These are phyloP conservation scores for Azorinus chamasolen DNA, from an alignment of 2,888 invertebrate genomes.

Conservation along the genomic window DNA sequence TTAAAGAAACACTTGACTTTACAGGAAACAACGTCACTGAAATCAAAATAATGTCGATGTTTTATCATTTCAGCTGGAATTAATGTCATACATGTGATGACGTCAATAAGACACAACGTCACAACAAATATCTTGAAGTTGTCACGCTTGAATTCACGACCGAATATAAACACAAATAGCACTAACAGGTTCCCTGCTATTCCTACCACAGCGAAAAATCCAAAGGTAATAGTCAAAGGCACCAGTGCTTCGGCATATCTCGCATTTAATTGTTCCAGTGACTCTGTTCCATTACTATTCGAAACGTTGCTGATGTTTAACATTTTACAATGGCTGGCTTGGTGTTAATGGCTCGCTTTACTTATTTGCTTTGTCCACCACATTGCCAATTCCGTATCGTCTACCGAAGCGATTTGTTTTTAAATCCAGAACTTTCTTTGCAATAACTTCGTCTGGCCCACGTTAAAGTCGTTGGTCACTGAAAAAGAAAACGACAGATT, in stretches of 20 bases:
- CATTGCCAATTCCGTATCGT: too few species aligned
- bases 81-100: conserved; percentile 53
- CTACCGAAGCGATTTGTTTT: too few species aligned
- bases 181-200: conserved; percentile 51
- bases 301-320: too few species aligned
- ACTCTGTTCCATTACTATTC: conserved; percentile 27
- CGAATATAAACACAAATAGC: conserved; percentile 47
- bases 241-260: conserved; percentile 43
- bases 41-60: conserved; percentile 55
- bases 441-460: too few species aligned
- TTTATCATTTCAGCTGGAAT: conserved; percentile 60
- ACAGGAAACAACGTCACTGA: conserved; percentile 39
- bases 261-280: conserved; percentile 39
- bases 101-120: conserved; percentile 50
- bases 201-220: conserved; percentile 46
- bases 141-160: conserved; percentile 47
- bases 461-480: too few species aligned
- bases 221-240: conserved; percentile 54
- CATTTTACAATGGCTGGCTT: too few species aligned
- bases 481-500: too few species aligned
- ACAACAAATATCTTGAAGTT: conserved; percentile 60
- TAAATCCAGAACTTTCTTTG: too few species aligned
- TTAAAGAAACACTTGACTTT: conserved; percentile 61
- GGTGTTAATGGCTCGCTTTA: too few species aligned
- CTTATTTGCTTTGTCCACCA: too few species aligned